phyloP scores from a whole-genome alignment of 2,888 invertebrate genomes.

The Eristalis tenax region DNA sequence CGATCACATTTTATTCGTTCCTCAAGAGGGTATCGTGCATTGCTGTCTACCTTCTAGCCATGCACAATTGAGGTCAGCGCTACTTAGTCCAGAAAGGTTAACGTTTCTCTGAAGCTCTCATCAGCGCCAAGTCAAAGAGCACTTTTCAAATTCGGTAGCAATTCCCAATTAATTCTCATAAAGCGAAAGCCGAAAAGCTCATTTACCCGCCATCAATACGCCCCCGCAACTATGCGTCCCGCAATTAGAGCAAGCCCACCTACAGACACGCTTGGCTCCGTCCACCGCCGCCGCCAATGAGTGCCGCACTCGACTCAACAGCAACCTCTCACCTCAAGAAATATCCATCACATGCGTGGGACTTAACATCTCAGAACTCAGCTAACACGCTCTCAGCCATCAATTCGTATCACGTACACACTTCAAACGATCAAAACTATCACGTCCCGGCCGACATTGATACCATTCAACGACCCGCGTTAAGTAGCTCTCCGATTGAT shows the following conservation, averaged over 20 bases:
- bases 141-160: conserved; percentile 48
- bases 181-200: conserved; percentile 49
- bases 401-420: conserved; percentile 17
- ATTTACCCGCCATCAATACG: conserved; percentile 29
- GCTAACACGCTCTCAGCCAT: conserved; percentile 12
- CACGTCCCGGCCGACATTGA: conserved; percentile 49
- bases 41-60: no score
- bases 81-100: background rate
- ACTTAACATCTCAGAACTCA: conserved; percentile 29
- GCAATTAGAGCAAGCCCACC: conserved; percentile 52
- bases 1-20: no score
- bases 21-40: no score
- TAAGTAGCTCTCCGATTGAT: conserved; percentile 35
- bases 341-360: conserved; percentile 49
- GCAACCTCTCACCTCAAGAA: conserved; percentile 32
- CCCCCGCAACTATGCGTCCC: conserved; percentile 12
- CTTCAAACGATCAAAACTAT: conserved; percentile 55
- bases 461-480: conserved; percentile 53
- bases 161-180: conserved; percentile 47
- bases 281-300: conserved; percentile 9
- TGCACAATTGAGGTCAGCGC: background rate
- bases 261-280: background rate
- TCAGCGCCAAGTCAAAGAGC: background rate
- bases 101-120: no score
- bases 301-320: conserved; percentile 31